Percentiles rank a stretch among this genome's conserved stretches.
These are phyloP conservation scores for Lepidurus apus DNA, from an alignment of 1,140 invertebrate species.

Conservation along the genomic window DNA sequence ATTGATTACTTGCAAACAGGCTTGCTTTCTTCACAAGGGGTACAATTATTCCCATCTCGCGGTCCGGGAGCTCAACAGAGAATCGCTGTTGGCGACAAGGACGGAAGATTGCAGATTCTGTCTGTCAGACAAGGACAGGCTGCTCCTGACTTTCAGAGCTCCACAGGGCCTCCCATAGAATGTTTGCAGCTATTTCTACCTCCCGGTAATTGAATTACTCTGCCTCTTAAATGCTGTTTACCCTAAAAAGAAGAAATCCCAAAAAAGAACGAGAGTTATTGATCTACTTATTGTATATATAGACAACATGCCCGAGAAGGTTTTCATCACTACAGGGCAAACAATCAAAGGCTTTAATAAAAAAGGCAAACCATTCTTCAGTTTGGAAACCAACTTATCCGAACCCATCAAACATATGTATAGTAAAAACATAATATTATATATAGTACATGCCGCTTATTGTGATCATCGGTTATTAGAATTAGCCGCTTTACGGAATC, in stretches of 20 bases:
- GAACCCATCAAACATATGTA: constrained; percentile 11
- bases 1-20: not conserved
- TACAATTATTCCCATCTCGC: not conserved
- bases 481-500: too few relatives aligned
- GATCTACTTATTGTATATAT: not conserved
- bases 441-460: too few relatives aligned
- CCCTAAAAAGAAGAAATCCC: too few relatives aligned
- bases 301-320: constrained; percentile 5
- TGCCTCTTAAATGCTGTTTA: not conserved
- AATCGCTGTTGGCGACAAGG: not conserved
- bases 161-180: not conserved
- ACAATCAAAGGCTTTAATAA: not conserved
- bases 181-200: not conserved
- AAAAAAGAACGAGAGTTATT: not conserved
- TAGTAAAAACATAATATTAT: not conserved
- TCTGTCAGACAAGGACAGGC: not conserved
- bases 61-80: constrained; percentile 2
- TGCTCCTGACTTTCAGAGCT: not conserved
- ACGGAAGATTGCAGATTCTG: not conserved
- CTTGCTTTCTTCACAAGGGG: not conserved
- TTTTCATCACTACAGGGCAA: not conserved
- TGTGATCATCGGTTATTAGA: too few relatives aligned
- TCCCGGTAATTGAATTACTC: not conserved
- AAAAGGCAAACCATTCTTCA: not conserved
- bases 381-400: constrained; percentile 10